Evolutionary conservation across 2,888 invertebrate species (phyloP).

Genomic region (Poecilobothrus nobilitatus): DNA sequence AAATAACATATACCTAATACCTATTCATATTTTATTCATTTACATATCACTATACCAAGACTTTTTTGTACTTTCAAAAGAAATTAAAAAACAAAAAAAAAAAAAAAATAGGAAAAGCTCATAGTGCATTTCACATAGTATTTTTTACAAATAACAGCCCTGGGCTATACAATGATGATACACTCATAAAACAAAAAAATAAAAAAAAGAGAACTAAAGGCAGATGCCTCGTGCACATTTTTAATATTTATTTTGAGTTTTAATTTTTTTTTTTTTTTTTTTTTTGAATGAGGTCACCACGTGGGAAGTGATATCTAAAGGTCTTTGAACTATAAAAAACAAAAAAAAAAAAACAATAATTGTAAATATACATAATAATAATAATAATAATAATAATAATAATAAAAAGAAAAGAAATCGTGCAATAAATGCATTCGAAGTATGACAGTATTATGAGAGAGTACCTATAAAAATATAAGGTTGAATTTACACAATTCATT

Average conservation of each 20-base stretch:
- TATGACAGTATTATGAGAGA: not conserved
- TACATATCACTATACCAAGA: too few relatives aligned
- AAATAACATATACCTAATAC: too few relatives aligned
- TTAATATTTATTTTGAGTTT: too few relatives aligned
- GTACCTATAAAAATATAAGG: too few relatives aligned
- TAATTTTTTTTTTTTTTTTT: not conserved
- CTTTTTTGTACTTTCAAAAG: too few relatives aligned
- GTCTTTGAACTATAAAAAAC: conserved; percentile 3
- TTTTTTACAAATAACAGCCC: not conserved
- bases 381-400: too few relatives aligned
- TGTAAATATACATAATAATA: not conserved
- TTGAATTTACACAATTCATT: too few relatives aligned
- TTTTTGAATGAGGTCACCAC: conserved; percentile 8
- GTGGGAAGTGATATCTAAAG: conserved; percentile 7
- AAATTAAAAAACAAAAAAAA: too few relatives aligned
- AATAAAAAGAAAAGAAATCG: conserved; percentile 9
- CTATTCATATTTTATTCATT: too few relatives aligned
- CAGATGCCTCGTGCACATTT: not conserved
- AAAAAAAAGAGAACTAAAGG: not conserved
- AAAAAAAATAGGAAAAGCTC: too few relatives aligned
- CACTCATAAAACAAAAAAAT: not conserved
- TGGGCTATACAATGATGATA: not conserved
- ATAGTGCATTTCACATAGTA: too few relatives aligned
- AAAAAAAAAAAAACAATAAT: conserved; percentile 10
- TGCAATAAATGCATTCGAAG: not conserved